These are phyloP conservation scores for Drosophila ananassae DNA, from an alignment of 1,140 invertebrate species.

Conservation along the genomic window DNA sequence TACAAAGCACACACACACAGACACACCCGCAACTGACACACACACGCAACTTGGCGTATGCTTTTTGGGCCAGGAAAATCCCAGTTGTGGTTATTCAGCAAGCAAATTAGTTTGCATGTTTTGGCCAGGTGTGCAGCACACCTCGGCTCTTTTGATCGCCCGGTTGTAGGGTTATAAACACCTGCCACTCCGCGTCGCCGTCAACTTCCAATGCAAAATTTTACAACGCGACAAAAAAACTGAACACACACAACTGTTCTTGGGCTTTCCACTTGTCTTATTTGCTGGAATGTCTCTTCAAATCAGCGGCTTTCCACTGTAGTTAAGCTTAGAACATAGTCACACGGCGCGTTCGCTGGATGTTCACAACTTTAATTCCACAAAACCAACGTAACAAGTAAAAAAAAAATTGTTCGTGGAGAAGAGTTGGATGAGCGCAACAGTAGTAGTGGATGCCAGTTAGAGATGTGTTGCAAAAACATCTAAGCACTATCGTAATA, in stretches of 20 bases:
- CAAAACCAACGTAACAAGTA: constrained; percentile 54
- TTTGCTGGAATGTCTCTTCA: constrained; percentile 34
- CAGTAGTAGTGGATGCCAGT: constrained; percentile 66
- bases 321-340: constrained; percentile 42
- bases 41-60: constrained; percentile 52
- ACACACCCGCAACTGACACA: constrained; percentile 19
- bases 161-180: constrained; percentile 30
- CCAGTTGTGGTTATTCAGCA: background rate
- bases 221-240: constrained; percentile 74
- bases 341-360: constrained; percentile 17
- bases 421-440: constrained; percentile 74
- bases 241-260: constrained; percentile 31
- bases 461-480: constrained; percentile 27
- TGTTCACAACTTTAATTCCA: constrained; percentile 40
- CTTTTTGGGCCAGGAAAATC: constrained; percentile 56
- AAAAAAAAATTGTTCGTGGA: constrained; percentile 68
- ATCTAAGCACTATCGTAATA: background rate
- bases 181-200: constrained; percentile 48
- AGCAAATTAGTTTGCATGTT: background rate
- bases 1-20: constrained; percentile 23
- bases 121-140: background rate
- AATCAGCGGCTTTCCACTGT: constrained; percentile 11
- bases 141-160: background rate
- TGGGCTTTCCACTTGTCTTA: constrained; percentile 4
- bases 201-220: constrained; percentile 60